Conservation (phyloP, 92 coral and sea anemone species). For the Epizoanthus stellaris region DNA sequence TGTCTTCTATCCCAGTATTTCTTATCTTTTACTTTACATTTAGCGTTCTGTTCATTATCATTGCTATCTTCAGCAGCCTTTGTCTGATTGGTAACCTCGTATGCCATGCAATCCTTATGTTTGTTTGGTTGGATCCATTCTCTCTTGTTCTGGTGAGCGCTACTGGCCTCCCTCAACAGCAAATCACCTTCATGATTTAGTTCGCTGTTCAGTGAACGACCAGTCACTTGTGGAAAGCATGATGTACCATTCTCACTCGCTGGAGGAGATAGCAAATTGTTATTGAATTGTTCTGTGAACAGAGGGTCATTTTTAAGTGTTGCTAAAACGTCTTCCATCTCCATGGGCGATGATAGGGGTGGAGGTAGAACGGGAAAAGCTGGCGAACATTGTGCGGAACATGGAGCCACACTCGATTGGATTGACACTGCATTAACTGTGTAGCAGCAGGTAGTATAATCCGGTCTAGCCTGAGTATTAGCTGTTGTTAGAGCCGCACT, state of each 20-base stretch:
- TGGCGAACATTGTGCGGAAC: not conserved
- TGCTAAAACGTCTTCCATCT: slow-evolving; percentile 10
- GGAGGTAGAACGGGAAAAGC: not conserved
- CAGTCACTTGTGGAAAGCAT: not conserved
- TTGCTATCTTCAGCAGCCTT: not conserved
- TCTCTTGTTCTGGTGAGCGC: not conserved
- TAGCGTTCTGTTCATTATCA: not conserved
- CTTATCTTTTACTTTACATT: slow-evolving; percentile 1
- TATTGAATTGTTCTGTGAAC: not conserved
- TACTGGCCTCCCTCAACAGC: not conserved
- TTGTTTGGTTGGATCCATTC: not conserved
- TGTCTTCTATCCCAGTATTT: slow-evolving; percentile 32
- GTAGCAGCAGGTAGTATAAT: no score
- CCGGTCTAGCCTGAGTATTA: no score
- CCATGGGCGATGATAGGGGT: not conserved
- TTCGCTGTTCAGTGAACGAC: not conserved
- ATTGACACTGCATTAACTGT: not conserved
- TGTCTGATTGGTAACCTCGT: not conserved
- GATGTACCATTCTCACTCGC: not conserved
- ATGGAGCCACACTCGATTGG: not conserved
- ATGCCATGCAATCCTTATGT: not conserved
- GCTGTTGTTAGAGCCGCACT: no score
- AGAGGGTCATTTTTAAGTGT: not conserved
- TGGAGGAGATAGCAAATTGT: not conserved
- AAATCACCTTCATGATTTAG: not conserved